These are phyloP conservation scores for Charadrius vociferus DNA, from an alignment of 2,113 vertebrate genomes.

Conservation along the genomic window DNA sequence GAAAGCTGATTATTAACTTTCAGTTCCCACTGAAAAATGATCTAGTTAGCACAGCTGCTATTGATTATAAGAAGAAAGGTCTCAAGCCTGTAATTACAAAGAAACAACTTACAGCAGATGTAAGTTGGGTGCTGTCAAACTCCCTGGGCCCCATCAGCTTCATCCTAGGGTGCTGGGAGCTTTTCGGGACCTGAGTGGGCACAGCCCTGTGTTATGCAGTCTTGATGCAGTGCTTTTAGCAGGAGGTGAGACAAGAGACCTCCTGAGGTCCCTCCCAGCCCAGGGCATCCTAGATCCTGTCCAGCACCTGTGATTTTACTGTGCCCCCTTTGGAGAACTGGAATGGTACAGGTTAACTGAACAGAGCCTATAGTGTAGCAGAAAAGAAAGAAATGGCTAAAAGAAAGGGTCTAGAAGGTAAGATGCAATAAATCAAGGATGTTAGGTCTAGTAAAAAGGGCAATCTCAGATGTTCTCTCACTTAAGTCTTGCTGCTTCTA, in stretches of 20 bases:
- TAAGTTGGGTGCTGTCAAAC: not conserved
- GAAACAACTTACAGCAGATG: not conserved
- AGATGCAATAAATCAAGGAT: not conserved
- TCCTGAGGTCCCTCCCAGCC: not conserved
- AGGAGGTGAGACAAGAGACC: not conserved
- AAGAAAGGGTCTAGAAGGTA: not conserved
- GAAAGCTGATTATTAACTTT: not conserved
- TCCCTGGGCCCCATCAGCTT: not conserved
- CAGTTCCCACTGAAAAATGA: not conserved
- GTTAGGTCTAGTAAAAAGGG: not conserved
- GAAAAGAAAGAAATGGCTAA: not conserved
- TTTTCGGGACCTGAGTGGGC: not conserved
- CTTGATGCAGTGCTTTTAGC: not conserved
- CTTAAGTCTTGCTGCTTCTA: not conserved
- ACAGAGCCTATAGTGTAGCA: fast-evolving
- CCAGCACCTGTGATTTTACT: not conserved
- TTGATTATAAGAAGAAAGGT: not conserved
- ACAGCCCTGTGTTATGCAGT: not conserved
- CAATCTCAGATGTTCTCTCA: not conserved
- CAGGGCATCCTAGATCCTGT: not conserved
- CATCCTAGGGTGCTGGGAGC: too few relatives aligned
- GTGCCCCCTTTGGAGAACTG: not conserved
- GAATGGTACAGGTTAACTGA: not conserved
- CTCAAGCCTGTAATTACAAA: not conserved
- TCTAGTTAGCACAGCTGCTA: not conserved